Evolutionary conservation across 2,797 vertebrate species (phyloP).

Genomic region (Valencia hispanica): DNA sequence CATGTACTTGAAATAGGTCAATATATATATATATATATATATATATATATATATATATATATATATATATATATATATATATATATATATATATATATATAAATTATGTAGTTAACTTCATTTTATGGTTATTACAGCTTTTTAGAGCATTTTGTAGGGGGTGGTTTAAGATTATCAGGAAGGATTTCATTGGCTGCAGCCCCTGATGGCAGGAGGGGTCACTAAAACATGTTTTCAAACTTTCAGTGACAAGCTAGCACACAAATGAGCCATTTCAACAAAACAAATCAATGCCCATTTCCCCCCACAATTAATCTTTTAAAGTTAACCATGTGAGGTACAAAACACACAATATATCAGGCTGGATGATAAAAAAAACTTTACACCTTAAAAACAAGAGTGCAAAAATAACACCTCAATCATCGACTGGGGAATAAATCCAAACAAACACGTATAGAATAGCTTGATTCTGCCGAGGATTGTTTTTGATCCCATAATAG

Average conservation of each 20-base stretch:
- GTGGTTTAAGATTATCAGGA: not conserved
- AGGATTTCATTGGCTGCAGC: slow-evolving; percentile 5
- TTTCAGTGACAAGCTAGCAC: not conserved
- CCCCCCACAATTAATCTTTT: not conserved
- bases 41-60: no score
- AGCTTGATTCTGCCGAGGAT: not conserved
- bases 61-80: not conserved
- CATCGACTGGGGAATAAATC: slow-evolving; percentile 23
- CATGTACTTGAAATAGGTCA: not conserved
- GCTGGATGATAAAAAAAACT: slow-evolving; percentile 13
- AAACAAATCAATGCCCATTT: not conserved
- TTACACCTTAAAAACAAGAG: slow-evolving; percentile 19
- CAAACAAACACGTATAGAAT: not conserved
- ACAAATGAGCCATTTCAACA: not conserved
- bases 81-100: no score
- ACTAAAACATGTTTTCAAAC: not conserved
- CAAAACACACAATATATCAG: not conserved
- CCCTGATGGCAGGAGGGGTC: not conserved
- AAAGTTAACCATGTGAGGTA: not conserved
- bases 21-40: no score
- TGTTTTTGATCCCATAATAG: not conserved
- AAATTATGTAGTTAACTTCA: not conserved
- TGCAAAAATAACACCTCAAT: slow-evolving; percentile 7
- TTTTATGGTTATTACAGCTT: not conserved
- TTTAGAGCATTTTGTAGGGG: not conserved